Evolutionary conservation across 2,888 invertebrate species (phyloP), one percentile per base, ranked within the genome.

Genomic region (Congeria kusceri): DNA sequence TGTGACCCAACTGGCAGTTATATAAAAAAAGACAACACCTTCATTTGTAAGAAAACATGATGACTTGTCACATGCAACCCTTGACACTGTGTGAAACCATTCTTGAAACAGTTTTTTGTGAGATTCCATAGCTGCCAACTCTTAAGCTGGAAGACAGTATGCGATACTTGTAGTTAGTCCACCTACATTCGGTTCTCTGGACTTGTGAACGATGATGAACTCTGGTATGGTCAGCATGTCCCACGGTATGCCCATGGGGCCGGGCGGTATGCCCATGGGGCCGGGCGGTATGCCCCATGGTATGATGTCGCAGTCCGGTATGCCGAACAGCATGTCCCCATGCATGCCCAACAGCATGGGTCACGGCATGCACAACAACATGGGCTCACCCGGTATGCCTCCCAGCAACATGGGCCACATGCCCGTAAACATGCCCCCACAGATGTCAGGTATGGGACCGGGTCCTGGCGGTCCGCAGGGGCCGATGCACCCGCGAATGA

Each of bases 401-500:
- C 70, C 70, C 0, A 62, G 70, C 44, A 70, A 62, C 44, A 70
- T 70, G 70, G 23, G 2, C 53, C 53, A 62, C 7, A 62, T 62
- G 70, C 63, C 49, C 62, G 63, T 53, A n/a, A 70, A 70, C 70
- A 70, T 70, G 62, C 62, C 62, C 28, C 53, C 53, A n/a, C 70
- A 70, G 28, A 70, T 39, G 39, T 39, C 39, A 11, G 39, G 39
- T 25, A 70, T 70, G 70, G 70, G 63, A 9, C 53, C 53, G 2
- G 53, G 53, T 1, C 23, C 23, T 23, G 23, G 23, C 9, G 53
- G 53, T 18, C 70, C 59, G 61, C 69, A 59, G 61, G 69, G 61
- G 29, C 69, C 70, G 11, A 70, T 70, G 70, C 70, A 70, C 18
- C 70, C 70, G n/a, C 70, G 70, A 20, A 70, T 70, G 70, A 70